A percentile compares a stretch with the other conserved stretches of the same genome.
Evolutionary conservation across 2,113 vertebrate species (phyloP).

Genomic region (Gyps fulvus): DNA sequence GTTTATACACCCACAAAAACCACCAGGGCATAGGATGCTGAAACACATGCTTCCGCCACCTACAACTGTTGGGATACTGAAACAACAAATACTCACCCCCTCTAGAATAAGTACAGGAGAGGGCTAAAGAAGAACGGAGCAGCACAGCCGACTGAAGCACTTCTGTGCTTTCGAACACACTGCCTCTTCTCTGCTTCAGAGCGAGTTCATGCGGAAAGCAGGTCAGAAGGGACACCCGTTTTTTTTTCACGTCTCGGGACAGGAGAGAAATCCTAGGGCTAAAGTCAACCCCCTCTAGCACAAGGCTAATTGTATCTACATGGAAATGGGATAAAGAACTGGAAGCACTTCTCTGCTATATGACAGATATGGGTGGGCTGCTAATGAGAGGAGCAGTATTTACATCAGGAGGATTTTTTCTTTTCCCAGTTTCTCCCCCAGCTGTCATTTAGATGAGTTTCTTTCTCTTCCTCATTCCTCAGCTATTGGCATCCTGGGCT

Average conservation of each 20-base stretch:
- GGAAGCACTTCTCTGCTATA: not conserved
- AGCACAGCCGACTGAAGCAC: not conserved
- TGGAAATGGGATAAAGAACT: not conserved
- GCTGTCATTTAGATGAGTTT: not conserved
- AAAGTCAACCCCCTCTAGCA: not conserved
- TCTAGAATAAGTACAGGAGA: not conserved
- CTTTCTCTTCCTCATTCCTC: constrained; percentile 25
- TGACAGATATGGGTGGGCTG: not conserved
- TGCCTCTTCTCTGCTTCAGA: not conserved
- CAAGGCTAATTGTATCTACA: too few species aligned
- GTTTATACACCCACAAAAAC: not conserved
- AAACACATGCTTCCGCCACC: not conserved
- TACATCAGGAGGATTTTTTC: not conserved
- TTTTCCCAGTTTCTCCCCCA: not conserved
- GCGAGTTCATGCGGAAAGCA: not conserved
- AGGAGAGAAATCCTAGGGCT: not conserved
- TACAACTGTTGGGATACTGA: not conserved
- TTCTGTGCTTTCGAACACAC: not conserved
- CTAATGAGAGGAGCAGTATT: not conserved
- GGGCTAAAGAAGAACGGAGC: not conserved
- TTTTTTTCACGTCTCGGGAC: not conserved
- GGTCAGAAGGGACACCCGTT: not conserved
- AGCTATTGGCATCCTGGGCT: not conserved
- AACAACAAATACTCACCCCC: not conserved
- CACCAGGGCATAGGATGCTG: not conserved